phyloP scores from a whole-genome alignment of 1,140 invertebrate genomes.

The Drosophila azteca region DNA sequence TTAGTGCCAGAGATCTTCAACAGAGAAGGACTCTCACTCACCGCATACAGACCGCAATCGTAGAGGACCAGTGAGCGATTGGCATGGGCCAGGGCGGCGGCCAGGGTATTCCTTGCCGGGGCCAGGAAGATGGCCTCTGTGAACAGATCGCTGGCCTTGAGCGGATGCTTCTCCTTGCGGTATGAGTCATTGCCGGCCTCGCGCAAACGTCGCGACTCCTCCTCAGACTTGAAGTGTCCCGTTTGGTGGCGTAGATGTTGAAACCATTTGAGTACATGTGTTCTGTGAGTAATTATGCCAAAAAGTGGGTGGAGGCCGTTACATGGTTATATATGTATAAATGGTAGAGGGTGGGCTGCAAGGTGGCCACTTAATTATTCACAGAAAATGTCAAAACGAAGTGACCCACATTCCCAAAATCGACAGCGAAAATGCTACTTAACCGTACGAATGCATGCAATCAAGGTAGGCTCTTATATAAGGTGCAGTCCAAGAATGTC shows the following conservation, averaged over 20 bases:
- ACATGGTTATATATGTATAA: too few relatives aligned
- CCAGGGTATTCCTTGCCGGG: slow-evolving; percentile 54
- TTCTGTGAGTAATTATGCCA: slow-evolving; percentile 28
- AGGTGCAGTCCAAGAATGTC: too few relatives aligned
- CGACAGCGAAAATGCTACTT: slow-evolving; percentile 56
- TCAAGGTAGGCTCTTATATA: slow-evolving; percentile 3
- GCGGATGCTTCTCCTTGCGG: slow-evolving; percentile 67
- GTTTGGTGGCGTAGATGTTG: slow-evolving; percentile 66
- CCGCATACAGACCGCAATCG: slow-evolving; percentile 68
- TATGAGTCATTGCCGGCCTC: slow-evolving; percentile 72
- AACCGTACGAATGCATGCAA: slow-evolving; percentile 60
- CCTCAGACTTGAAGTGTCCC: slow-evolving; percentile 65
- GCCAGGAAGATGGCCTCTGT: slow-evolving; percentile 70
- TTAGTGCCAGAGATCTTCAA: not conserved
- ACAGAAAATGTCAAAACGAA: slow-evolving; percentile 59
- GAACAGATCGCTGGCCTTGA: slow-evolving; percentile 69
- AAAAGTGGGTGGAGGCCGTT: not conserved
- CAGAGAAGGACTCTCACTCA: slow-evolving; percentile 5
- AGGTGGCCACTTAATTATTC: slow-evolving; percentile 58
- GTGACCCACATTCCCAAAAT: slow-evolving; percentile 52
- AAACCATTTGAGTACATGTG: slow-evolving; percentile 73
- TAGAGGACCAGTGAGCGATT: slow-evolving; percentile 67
- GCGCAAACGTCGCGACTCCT: slow-evolving; percentile 67
- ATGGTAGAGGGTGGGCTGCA: slow-evolving; percentile 3
- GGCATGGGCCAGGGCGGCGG: slow-evolving; percentile 66